Evolutionary conservation across 2,888 invertebrate species (phyloP), one percentile per base, ranked within the genome.

Genomic region (Celastrina argiolus): DNA sequence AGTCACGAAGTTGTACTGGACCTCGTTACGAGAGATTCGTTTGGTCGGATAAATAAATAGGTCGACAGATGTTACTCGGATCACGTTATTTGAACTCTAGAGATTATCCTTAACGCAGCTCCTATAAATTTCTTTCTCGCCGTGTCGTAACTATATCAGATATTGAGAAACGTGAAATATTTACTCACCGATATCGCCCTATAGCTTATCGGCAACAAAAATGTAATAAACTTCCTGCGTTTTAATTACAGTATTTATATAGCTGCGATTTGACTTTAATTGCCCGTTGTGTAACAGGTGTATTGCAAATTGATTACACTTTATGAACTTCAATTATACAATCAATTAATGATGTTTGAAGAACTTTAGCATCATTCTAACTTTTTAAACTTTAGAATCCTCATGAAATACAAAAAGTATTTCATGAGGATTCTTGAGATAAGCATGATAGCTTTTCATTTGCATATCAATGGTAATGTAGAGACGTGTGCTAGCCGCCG

Each of bases 21-120:
- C 59, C 34, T 66, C 66, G 42, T 36, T 61, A 51, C 64, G 56
- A 22, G 59, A 66, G 59, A 66, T 66, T 59, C 59, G 36, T 34
- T 59, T 26, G 66, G 41, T 66, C 59, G 66, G 59, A 59, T 66
- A 66, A 59, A 66, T 66, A 66, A 66, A 66, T 66, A 28, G 66
- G 59, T 42, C 66, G 45, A 66, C 66, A 59, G 66, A 66, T 66
- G 59, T 66, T 31, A 18, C 16, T 65, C 41, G n/a, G 59, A 66
- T 66, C 58, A 59, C n/a, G 22, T 59, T 31, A 26, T 65, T 65
- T 65, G 66, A 45, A 66, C 58, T 42, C 2, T 22, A 12, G 36
- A 41, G 59, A 66, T 66, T 66, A 66, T 66, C 59, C 66, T 66
- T 66, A 61, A 45, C 41, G n/a, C 10, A 65, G 34, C 22, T 12